These are phyloP conservation scores for Cyrtonyx montezumae DNA, from an alignment of 2,113 vertebrate genomes.

Conservation along the genomic window DNA sequence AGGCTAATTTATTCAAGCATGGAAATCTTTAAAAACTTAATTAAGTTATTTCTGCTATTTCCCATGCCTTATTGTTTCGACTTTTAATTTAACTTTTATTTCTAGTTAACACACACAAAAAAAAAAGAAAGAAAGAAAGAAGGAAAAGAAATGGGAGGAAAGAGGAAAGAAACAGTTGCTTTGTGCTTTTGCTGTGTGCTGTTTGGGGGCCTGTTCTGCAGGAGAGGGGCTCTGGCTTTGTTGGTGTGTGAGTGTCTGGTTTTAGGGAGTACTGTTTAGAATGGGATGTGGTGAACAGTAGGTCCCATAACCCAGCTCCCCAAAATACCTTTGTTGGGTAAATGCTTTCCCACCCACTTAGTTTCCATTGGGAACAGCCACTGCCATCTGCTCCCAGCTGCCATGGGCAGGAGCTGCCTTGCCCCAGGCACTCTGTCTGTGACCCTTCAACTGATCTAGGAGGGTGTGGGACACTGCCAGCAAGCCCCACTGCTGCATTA, in stretches of 20 bases:
- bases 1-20: constrained; percentile 86
- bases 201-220: accelerated
- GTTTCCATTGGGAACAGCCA: not conserved
- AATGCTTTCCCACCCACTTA: not conserved
- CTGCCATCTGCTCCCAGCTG: not conserved
- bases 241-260: accelerated
- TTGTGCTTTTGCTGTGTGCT: not conserved
- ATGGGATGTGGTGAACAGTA: too few species aligned
- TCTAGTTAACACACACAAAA: constrained; percentile 68
- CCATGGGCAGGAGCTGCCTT: accelerated
- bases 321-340: not conserved
- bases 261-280: not conserved
- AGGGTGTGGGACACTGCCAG: constrained; percentile 31
- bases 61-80: constrained; percentile 82
- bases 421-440: not conserved
- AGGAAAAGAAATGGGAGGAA: not conserved
- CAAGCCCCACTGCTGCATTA: constrained; percentile 63
- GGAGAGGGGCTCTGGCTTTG: not conserved
- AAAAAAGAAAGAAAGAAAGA: not conserved
- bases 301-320: not conserved
- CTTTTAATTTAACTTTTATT: constrained; percentile 81
- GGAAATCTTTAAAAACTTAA: constrained; percentile 89
- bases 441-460: not conserved
- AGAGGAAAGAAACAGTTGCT: not conserved
- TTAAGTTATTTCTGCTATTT: constrained; percentile 87